Evolutionary conservation across 2,888 invertebrate species (phyloP), one percentile per base, ranked within the genome.

Genomic region (Hemicrepidius hirtus): DNA sequence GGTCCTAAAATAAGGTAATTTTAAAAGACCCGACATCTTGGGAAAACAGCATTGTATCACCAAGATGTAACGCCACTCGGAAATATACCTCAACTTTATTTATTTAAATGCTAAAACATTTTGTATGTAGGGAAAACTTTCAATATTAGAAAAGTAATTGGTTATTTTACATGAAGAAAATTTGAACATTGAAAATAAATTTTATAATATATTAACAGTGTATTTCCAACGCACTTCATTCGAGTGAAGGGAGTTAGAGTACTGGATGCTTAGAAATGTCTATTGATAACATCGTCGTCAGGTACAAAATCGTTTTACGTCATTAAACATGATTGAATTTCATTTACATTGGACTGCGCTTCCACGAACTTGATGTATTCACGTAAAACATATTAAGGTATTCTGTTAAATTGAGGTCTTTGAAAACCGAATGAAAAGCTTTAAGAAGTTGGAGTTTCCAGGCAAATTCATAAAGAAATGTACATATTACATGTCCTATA

Each of bases 1-100:
- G 57, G 57, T 46, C 46, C 57, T 68, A 59, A 60, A 68, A 37
- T 50, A 50, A 64, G 64, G 50, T 64, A 64, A 64, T 37, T 50
- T 64, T 64, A 49, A 62, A 64, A 35, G 37, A 35, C 37, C 18
- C n/a, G 49, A 50, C 44, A 50, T 50, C 13, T 44, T 60, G 60
- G 41, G 28, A 60, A 59, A 59, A 44, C 24, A 7, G 21, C 41
- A 4, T 40, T 60, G n/a, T 40, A 60, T 18, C 37, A 37, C 57
- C 37, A 12, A 10, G n/a, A 57, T 32, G 32, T 40, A 40, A 37
- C 57, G 21, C 40, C 7, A 16, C 28, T 3, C 20, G 37, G 6
- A 12, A 21, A 13, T 57, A n/a, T 12, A 16, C 24, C 49, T 5
- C 28, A 32, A 13, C 18, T 44, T 44, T 53, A 21, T 32, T 57